Conservation (phyloP, 2,888 invertebrate genomes). For the Trachelus stipa region DNA sequence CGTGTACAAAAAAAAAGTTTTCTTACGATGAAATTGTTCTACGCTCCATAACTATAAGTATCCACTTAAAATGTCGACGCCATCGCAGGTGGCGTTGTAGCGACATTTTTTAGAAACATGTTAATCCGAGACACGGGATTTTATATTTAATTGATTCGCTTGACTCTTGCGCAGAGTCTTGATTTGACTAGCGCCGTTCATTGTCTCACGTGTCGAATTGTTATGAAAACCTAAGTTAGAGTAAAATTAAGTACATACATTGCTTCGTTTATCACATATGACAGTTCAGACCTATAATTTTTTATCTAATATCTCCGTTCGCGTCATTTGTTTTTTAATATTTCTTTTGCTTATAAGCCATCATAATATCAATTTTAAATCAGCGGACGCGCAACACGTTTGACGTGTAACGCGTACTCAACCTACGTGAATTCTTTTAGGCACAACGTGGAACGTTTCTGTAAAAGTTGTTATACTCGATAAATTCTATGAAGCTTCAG, state of each 20-base stretch:
- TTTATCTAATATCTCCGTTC: not conserved
- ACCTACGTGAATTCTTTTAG: conserved; percentile 36
- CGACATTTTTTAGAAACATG: not conserved
- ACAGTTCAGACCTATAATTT: conserved; percentile 6
- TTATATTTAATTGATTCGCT: not conserved
- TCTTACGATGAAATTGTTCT: not conserved
- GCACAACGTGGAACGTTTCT: conserved; percentile 59
- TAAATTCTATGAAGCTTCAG: conserved; percentile 17
- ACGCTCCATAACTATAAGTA: not conserved
- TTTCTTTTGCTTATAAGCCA: not conserved
- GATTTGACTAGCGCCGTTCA: not conserved
- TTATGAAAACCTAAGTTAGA: conserved; percentile 10
- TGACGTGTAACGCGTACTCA: not conserved
- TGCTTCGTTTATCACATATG: conserved; percentile 58
- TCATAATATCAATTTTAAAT: not conserved
- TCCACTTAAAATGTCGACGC: not conserved
- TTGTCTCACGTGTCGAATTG: not conserved
- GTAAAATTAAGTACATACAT: conserved; percentile 56
- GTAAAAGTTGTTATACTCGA: conserved; percentile 13
- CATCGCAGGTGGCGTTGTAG: not conserved
- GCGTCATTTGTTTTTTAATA: not conserved
- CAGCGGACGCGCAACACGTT: not conserved
- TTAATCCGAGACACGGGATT: not conserved
- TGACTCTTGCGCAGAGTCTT: not conserved
- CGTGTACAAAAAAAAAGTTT: not conserved